phyloP scores from a whole-genome alignment of 2,888 invertebrate species.

The Monopis laevigella region DNA sequence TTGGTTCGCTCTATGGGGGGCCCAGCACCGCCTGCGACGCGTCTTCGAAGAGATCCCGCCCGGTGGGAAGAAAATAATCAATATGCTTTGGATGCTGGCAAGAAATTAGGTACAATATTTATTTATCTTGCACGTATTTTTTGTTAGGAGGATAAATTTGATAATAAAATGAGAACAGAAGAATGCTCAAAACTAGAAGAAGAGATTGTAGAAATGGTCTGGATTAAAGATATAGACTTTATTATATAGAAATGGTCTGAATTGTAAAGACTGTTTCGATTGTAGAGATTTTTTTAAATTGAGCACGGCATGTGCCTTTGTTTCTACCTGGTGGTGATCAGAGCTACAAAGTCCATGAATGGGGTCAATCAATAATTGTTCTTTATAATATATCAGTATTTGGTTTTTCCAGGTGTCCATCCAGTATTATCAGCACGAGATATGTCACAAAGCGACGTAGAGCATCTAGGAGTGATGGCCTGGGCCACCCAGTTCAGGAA shows the following conservation, averaged over 20 bases:
- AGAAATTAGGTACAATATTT: constrained; percentile 62
- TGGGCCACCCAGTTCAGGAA: constrained; percentile 94
- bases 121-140: background rate
- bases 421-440: constrained; percentile 92
- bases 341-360: no score
- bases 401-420: constrained; percentile 72
- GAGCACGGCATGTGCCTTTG: no score
- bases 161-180: no score
- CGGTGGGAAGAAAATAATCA: constrained; percentile 86
- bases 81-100: constrained; percentile 78
- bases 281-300: no score
- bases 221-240: no score
- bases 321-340: no score
- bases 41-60: constrained; percentile 77
- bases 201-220: no score
- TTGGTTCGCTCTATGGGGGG: constrained; percentile 92
- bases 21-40: constrained; percentile 82
- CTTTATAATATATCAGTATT: background rate
- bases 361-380: no score
- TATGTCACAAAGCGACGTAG: constrained; percentile 94
- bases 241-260: no score
- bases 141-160: background rate
- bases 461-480: constrained; percentile 97
- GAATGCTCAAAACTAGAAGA: no score
- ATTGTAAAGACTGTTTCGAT: no score